Conservation (phyloP, 2,113 vertebrate genomes). For the Poeciliopsis retropinna region DNA sequence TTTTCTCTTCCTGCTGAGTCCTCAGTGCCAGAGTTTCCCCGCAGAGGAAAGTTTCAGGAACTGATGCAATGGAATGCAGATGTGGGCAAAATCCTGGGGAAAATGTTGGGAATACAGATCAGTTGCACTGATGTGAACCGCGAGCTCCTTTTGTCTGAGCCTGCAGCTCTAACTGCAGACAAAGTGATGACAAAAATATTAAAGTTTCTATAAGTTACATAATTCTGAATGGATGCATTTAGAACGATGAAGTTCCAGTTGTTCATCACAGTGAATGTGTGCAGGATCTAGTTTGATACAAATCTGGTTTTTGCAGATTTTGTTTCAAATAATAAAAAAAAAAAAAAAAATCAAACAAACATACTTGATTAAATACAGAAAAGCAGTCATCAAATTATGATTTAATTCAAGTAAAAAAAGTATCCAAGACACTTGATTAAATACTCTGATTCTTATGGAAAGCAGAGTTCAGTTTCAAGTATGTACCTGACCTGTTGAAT, state of each 20-base stretch:
- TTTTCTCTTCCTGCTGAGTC: slow-evolving; percentile 57
- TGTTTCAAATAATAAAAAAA: no score
- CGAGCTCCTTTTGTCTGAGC: slow-evolving; percentile 6
- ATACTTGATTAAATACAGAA: no score
- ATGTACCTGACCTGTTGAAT: no score
- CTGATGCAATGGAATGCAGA: slow-evolving; percentile 68
- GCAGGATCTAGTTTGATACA: not conserved
- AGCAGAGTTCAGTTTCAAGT: no score
- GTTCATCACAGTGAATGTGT: not conserved
- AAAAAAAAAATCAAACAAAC: no score
- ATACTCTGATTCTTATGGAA: no score
- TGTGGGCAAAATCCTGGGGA: slow-evolving; percentile 51
- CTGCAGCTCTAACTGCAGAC: not conserved
- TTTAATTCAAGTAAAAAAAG: no score
- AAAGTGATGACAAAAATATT: not conserved
- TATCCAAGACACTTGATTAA: no score
- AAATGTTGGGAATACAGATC: slow-evolving; percentile 45
- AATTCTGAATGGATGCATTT: not conserved
- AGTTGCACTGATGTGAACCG: not conserved
- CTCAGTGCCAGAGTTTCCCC: slow-evolving; percentile 54
- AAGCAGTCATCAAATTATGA: no score
- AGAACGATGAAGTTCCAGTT: not conserved
- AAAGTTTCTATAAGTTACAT: not conserved
- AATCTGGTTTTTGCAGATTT: not conserved
- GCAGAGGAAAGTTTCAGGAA: slow-evolving; percentile 64